A percentile compares a stretch with the other conserved stretches of the same genome.
phyloP scores from a whole-genome alignment of 2,888 invertebrate genomes.

The Zhengitettix transpicula region DNA sequence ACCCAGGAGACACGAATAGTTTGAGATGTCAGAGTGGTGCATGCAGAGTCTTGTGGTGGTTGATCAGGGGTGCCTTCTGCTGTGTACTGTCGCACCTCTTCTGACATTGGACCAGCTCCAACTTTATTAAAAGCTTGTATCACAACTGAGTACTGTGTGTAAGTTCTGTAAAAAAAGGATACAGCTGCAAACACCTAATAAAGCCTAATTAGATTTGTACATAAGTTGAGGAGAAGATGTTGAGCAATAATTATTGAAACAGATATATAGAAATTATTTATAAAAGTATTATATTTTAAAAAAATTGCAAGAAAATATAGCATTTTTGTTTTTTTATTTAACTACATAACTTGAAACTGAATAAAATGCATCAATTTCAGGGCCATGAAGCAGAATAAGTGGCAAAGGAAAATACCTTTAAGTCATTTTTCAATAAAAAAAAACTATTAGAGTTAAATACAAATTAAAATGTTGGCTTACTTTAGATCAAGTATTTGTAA shows the following conservation, averaged over 20 bases:
- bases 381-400: too few relatives aligned
- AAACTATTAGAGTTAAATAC: too few relatives aligned
- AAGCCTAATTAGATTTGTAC: not conserved
- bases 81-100: conserved; percentile 78
- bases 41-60: conserved; percentile 79
- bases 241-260: too few relatives aligned
- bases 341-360: too few relatives aligned
- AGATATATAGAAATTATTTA: too few relatives aligned
- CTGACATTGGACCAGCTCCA: conserved; percentile 80
- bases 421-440: too few relatives aligned
- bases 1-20: conserved; percentile 90
- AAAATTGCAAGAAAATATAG: too few relatives aligned
- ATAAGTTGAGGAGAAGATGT: too few relatives aligned
- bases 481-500: conserved; percentile 65
- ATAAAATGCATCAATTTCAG: too few relatives aligned
- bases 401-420: too few relatives aligned
- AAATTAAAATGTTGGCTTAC: conserved; percentile 23
- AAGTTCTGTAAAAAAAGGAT: conserved; percentile 40
- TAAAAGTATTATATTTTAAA: too few relatives aligned
- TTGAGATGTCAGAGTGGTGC: conserved; percentile 84
- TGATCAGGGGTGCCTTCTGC: conserved; percentile 89
- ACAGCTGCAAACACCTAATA: conserved; percentile 6
- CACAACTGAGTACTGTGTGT: conserved; percentile 90
- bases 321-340: too few relatives aligned
- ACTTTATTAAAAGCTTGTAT: conserved; percentile 91